These are phyloP conservation scores for Drosophila borborema DNA, from an alignment of 2,888 invertebrate genomes.

Conservation along the genomic window DNA sequence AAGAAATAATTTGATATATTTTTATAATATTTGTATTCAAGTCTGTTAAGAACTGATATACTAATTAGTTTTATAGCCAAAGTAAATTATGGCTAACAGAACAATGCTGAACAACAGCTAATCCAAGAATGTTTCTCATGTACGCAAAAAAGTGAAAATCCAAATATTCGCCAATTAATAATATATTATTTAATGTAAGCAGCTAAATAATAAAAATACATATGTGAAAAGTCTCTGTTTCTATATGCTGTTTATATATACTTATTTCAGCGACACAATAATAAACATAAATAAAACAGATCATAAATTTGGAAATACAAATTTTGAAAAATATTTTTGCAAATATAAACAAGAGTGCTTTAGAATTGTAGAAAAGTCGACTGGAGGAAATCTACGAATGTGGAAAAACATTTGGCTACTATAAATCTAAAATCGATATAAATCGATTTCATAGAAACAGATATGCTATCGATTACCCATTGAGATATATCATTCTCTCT, in stretches of 20 bases:
- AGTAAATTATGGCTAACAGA: neutral
- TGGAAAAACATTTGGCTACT: too few species aligned
- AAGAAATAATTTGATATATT: neutral
- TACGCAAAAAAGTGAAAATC: neutral
- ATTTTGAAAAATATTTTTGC: conserved; percentile 18
- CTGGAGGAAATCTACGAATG: neutral
- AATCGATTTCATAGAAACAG: too few species aligned
- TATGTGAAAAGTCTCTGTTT: conserved; percentile 3
- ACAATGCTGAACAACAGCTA: neutral
- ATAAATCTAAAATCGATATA: too few species aligned
- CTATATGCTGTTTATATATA: conserved; percentile 3
- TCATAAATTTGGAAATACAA: conserved; percentile 47
- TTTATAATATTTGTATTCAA: conserved; percentile 1
- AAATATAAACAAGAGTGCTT: neutral
- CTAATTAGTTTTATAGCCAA: neutral
- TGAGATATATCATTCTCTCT: too few species aligned
- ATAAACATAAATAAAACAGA: conserved; percentile 38
- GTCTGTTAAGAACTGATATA: neutral
- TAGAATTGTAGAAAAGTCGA: neutral
- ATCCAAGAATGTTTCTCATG: neutral
- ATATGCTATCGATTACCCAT: too few species aligned
- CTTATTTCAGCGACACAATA: conserved; percentile 33
- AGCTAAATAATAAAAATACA: conserved; percentile 6
- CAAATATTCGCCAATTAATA: neutral
- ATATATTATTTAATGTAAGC: neutral